Percentiles rank a stretch among this genome's conserved stretches.
phyloP scores from a whole-genome alignment of 2,113 vertebrate genomes.

The Coptodon bakossiorum region DNA sequence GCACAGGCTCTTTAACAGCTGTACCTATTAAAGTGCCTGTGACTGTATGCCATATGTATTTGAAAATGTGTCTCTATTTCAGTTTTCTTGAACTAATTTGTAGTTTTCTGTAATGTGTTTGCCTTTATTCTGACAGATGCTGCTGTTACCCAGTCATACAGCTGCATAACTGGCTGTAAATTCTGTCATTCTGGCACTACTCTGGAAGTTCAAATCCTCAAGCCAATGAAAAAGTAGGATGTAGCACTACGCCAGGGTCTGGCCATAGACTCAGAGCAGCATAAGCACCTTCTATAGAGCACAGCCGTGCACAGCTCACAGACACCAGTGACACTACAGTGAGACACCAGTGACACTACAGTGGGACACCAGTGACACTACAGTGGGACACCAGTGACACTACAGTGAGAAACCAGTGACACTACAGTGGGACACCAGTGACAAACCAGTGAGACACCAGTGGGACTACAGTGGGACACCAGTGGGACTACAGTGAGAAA shows the following conservation, averaged over 20 bases:
- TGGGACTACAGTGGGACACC: rapidly evolving
- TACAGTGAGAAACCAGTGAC: too few relatives aligned
- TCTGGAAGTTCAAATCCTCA: neutral
- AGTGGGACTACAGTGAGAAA: rapidly evolving
- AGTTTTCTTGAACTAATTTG: neutral
- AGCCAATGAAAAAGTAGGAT: neutral
- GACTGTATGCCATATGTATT: neutral
- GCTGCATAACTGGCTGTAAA: neutral
- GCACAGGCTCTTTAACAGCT: neutral
- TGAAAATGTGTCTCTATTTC: neutral
- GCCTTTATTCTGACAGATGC: neutral
- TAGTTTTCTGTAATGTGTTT: neutral
- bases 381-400: too few relatives aligned
- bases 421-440: too few relatives aligned
- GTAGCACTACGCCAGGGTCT: neutral
- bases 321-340: neutral
- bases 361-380: too few relatives aligned
- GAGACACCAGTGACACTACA: too few relatives aligned
- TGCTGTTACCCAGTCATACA: neutral
- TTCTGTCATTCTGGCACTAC: rapidly evolving
- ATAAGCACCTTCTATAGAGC: neutral
- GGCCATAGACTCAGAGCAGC: neutral
- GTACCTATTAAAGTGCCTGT: neutral
- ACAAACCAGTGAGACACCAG: too few relatives aligned
- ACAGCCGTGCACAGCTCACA: neutral